Conservation (phyloP, 2,113 vertebrate species). For the Muntiacus muntjak region DNA sequence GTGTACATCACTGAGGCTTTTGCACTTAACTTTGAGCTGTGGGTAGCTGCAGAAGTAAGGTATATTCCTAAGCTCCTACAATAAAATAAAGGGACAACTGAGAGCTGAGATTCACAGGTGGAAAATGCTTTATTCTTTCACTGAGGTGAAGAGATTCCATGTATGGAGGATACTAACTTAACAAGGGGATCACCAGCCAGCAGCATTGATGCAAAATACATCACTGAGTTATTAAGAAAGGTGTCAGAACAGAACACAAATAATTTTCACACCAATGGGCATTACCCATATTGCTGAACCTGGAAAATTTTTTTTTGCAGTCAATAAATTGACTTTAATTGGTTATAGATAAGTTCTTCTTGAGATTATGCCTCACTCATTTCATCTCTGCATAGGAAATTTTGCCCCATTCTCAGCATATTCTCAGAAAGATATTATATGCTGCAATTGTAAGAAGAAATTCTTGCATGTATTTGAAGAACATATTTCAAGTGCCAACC, state of each 20-base stretch:
- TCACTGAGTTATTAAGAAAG: background rate
- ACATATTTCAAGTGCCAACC: background rate
- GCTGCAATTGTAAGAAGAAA: background rate
- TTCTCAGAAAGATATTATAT: background rate
- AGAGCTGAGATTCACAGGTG: background rate
- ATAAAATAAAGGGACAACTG: background rate
- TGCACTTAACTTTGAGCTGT: background rate
- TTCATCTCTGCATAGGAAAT: background rate
- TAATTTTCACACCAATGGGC: background rate
- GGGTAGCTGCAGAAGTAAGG: background rate
- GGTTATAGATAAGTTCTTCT: background rate
- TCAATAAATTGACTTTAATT: background rate
- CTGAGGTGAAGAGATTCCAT: background rate
- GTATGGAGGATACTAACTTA: background rate
- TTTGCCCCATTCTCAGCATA: background rate
- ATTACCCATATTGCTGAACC: background rate
- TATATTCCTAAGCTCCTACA: background rate
- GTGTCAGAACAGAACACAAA: background rate
- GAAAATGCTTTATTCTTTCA: background rate
- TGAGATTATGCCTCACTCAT: background rate
- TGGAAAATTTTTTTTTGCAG: background rate
- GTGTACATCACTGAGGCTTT: background rate
- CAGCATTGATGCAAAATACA: background rate
- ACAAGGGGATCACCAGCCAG: background rate
- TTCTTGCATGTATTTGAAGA: background rate